phyloP scores from a whole-genome alignment of 2,797 vertebrate genomes.

The Nasua narica region DNA sequence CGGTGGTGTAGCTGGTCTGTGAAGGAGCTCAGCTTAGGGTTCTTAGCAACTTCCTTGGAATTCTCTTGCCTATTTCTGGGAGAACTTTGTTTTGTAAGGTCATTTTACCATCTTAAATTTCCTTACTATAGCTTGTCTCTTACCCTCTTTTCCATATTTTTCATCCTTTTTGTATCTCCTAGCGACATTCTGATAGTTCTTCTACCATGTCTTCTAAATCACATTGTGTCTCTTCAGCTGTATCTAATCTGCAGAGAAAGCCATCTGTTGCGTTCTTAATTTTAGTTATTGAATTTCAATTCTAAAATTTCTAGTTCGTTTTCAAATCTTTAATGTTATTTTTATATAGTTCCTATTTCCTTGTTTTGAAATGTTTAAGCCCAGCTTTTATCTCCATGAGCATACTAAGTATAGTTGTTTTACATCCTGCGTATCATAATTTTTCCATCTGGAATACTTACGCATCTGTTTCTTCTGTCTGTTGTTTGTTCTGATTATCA shows the following conservation, averaged over 20 bases:
- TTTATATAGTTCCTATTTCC: background rate
- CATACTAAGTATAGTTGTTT: background rate
- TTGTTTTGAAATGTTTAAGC: conserved; percentile 15
- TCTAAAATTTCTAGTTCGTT: conserved; percentile 24
- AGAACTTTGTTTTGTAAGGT: background rate
- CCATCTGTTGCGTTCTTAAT: background rate
- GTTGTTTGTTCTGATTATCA: background rate
- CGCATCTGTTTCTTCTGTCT: background rate
- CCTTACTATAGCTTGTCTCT: background rate
- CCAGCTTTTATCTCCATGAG: background rate
- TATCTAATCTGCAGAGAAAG: conserved; percentile 33
- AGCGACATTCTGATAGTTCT: background rate
- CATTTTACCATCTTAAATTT: background rate
- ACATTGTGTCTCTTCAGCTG: background rate
- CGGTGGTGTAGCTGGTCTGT: background rate
- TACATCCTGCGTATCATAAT: background rate
- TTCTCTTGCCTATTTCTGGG: background rate
- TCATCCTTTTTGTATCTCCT: background rate
- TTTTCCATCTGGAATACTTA: background rate
- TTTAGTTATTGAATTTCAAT: background rate
- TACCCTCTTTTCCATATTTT: background rate
- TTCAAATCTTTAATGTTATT: background rate
- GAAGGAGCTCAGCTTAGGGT: background rate
- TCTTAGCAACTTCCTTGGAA: background rate
- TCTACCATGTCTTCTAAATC: conserved; percentile 3